A percentile compares a stretch with the other conserved stretches of the same genome.
These are phyloP conservation scores for Gortyna flavago DNA, from an alignment of 2,888 invertebrate genomes.

Conservation along the genomic window DNA sequence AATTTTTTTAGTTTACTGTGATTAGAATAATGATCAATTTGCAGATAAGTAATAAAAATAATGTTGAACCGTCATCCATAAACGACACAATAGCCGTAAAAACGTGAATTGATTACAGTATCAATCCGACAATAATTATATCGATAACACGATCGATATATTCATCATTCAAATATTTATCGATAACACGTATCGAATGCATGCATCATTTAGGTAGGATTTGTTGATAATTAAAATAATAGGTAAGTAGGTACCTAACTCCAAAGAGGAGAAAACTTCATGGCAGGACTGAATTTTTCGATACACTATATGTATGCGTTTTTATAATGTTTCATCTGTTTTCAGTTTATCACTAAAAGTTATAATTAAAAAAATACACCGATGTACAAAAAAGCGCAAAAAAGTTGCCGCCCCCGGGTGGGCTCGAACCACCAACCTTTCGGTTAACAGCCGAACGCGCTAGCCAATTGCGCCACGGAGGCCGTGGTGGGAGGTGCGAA, in stretches of 20 bases:
- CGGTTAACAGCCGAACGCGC: constrained; percentile 99
- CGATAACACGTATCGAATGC: no score
- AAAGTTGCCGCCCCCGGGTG: constrained; percentile 95
- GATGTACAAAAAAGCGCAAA: constrained; percentile 17
- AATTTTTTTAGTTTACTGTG: background rate
- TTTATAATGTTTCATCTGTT: background rate
- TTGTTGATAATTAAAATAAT: no score
- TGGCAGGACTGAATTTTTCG: no score
- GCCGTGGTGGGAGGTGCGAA: constrained; percentile 66
- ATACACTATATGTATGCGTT: background rate
- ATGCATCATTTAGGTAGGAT: no score
- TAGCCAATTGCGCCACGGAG: constrained; percentile 99
- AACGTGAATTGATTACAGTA: background rate
- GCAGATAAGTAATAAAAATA: background rate
- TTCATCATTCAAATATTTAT: no score
- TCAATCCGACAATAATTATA: background rate
- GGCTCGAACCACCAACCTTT: constrained; percentile 99
- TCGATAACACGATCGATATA: no score
- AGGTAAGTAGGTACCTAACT: no score
- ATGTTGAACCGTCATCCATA: constrained; percentile 13
- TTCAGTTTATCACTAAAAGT: background rate
- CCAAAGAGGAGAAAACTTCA: no score
- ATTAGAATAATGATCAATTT: background rate
- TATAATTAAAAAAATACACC: no score
- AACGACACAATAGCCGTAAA: background rate